Evolutionary conservation across 2,888 invertebrate species (phyloP).

Genomic region (Sepioteuthis lessoniana): DNA sequence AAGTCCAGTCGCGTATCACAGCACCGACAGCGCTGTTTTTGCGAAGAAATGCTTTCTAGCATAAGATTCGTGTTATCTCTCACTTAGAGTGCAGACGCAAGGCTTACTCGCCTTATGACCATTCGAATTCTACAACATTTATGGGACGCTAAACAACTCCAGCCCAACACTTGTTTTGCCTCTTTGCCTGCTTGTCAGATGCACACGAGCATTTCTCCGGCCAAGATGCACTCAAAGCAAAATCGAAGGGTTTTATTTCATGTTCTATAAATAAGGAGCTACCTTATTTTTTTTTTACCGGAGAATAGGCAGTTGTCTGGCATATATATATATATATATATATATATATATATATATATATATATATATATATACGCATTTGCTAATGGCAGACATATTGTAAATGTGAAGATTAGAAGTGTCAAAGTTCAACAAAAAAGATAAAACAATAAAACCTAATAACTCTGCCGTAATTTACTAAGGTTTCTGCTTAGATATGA

Average conservation of each 20-base stretch:
- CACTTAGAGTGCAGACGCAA: neutral
- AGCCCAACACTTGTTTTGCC: neutral
- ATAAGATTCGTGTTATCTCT: conserved; percentile 23
- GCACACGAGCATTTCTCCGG: neutral
- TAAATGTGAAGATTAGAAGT: neutral
- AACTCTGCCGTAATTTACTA: too few species aligned
- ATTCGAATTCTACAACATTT: neutral
- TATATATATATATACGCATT: neutral
- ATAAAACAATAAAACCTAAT: too few species aligned
- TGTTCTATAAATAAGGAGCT: neutral
- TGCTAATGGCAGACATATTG: neutral
- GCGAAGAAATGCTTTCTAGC: conserved; percentile 4
- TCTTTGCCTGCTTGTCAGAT: neutral
- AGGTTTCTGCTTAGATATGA: too few species aligned
- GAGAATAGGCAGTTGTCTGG: neutral
- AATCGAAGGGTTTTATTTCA: neutral
- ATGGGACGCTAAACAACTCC: neutral
- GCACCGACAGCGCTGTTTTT: neutral
- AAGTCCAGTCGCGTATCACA: neutral
- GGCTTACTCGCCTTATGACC: too few species aligned
- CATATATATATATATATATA: neutral
- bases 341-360: neutral
- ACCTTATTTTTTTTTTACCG: neutral
- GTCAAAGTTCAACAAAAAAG: too few species aligned
- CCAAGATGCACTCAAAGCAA: neutral